Conservation (phyloP, 1,140 invertebrate species). For the Lordiphosa stackelbergi region DNA sequence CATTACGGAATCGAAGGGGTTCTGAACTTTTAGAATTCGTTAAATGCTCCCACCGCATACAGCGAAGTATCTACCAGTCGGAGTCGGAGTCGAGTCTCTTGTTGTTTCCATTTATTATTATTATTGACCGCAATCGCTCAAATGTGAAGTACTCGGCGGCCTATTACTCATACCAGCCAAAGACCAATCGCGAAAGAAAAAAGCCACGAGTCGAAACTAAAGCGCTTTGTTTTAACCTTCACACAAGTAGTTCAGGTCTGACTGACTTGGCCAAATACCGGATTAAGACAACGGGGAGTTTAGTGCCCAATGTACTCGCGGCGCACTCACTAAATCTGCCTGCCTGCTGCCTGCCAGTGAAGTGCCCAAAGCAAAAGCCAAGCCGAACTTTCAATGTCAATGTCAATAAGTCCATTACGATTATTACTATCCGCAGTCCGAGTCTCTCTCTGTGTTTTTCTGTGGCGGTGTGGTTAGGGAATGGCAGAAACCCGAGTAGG, state of each 20-base stretch:
- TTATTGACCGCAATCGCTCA: constrained; percentile 76
- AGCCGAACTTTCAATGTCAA: constrained; percentile 71
- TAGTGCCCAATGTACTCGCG: constrained; percentile 28
- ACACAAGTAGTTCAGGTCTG: constrained; percentile 48
- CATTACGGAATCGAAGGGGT: constrained; percentile 48
- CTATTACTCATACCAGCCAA: constrained; percentile 40
- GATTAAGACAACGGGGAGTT: constrained; percentile 35
- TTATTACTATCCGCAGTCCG: constrained; percentile 16
- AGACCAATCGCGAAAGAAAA: constrained; percentile 26
- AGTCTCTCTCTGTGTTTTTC: constrained; percentile 7
- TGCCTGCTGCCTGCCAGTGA: constrained; percentile 1
- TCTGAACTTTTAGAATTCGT: constrained; percentile 26
- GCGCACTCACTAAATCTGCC: constrained; percentile 38
- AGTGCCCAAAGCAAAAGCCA: constrained; percentile 20
- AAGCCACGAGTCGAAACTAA: constrained; percentile 42
- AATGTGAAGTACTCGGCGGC: constrained; percentile 62
- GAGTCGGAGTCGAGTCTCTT: constrained; percentile 5
- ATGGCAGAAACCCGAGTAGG: too few relatives aligned
- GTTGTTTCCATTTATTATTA: constrained; percentile 38
- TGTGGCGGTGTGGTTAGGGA: not conserved
- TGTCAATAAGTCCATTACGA: constrained; percentile 53
- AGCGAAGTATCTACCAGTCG: constrained; percentile 15
- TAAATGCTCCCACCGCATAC: constrained; percentile 26
- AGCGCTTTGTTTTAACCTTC: constrained; percentile 47
- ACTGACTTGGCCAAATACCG: constrained; percentile 34